These are phyloP conservation scores for Steatornis caripensis DNA, from an alignment of 2,113 vertebrate genomes.

Conservation along the genomic window DNA sequence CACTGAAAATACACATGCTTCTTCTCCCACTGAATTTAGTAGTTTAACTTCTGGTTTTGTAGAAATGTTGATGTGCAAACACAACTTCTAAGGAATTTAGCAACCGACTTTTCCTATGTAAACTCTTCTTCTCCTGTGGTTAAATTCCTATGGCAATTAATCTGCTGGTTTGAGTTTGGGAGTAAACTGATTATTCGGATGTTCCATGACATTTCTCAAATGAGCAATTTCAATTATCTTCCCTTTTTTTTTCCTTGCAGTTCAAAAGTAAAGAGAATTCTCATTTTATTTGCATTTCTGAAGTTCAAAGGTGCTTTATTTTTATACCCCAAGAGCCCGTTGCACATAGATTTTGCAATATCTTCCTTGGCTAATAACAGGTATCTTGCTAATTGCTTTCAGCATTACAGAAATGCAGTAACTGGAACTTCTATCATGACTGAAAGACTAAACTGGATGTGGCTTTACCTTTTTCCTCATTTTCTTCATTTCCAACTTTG, in stretches of 20 bases:
- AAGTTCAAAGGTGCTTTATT: background rate
- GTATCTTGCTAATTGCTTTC: background rate
- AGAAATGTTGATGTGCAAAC: background rate
- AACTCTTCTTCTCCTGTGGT: background rate
- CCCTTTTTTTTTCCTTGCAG: background rate
- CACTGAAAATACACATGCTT: background rate
- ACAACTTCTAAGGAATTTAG: background rate
- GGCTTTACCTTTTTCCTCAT: slow-evolving; percentile 82
- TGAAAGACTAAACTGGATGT: background rate
- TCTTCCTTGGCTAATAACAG: background rate
- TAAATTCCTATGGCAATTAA: background rate
- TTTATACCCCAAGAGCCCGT: background rate
- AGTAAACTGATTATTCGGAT: background rate
- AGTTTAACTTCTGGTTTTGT: background rate
- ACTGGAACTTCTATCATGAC: background rate
- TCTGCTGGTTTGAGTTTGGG: background rate
- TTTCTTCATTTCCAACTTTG: slow-evolving; percentile 82
- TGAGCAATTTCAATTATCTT: background rate
- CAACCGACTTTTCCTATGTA: background rate
- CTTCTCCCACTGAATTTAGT: background rate
- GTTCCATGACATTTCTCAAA: background rate
- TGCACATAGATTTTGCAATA: background rate
- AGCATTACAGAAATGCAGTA: background rate
- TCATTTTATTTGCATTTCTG: background rate
- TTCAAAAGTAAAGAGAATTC: background rate